Evolutionary conservation across 2,113 vertebrate species (phyloP).

Genomic region (Nestor notabilis): DNA sequence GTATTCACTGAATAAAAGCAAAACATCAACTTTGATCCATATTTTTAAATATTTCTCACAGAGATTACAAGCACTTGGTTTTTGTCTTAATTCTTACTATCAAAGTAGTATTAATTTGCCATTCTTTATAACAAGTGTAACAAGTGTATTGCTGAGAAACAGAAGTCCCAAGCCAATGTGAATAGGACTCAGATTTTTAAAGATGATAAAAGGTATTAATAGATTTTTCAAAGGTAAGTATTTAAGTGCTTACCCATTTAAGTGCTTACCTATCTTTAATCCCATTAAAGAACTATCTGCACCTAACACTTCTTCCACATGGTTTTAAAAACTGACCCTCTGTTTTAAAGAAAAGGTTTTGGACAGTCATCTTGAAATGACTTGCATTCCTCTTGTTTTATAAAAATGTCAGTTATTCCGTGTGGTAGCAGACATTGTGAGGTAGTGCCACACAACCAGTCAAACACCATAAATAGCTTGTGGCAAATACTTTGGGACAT

Average conservation of each 20-base stretch:
- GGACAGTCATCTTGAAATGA: neutral
- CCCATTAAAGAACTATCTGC: neutral
- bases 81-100: conserved; percentile 8
- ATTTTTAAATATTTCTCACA: conserved; percentile 6
- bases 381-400: neutral
- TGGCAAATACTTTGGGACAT: neutral
- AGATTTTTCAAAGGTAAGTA: conserved; percentile 13
- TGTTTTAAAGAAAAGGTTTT: neutral
- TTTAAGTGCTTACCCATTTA: conserved; percentile 11
- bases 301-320: neutral
- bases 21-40: neutral
- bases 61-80: neutral
- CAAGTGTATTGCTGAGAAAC: neutral
- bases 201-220: conserved; percentile 35
- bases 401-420: neutral
- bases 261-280: conserved; percentile 12
- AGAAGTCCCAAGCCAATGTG: neutral
- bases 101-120: neutral
- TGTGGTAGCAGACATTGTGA: neutral
- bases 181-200: conserved; percentile 6
- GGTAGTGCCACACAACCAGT: neutral
- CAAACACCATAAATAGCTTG: neutral
- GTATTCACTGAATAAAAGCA: neutral
- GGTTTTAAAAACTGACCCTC: neutral
- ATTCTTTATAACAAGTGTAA: neutral